Evolutionary conservation across 64 coral and sea anemone genomes (phyloP).

Genomic region (Montipora capricornis): DNA sequence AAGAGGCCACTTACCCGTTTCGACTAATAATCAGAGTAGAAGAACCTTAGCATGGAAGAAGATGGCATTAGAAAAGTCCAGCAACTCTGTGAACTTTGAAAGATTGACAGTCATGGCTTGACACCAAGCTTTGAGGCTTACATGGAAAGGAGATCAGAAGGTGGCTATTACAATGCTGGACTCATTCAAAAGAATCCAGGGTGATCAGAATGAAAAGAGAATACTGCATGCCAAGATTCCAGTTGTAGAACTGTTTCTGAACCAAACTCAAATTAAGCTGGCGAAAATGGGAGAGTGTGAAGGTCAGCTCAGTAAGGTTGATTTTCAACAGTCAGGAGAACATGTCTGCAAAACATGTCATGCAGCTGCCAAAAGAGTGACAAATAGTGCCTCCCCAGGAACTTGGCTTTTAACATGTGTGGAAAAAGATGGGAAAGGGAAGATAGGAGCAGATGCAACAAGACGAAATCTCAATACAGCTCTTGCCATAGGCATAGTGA

Average conservation of each 20-base stretch:
- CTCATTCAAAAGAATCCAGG: constrained; percentile 5
- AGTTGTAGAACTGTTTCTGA: constrained; percentile 35
- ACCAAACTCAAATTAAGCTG: constrained; percentile 29
- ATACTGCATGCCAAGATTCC: constrained; percentile 23
- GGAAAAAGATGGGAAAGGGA: constrained; percentile 25
- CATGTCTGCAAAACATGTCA: constrained; percentile 10
- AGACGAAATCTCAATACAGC: constrained; percentile 15
- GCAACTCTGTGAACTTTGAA: constrained; percentile 51
- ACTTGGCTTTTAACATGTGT: constrained; percentile 38
- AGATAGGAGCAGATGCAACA: constrained; percentile 31
- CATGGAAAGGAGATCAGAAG: constrained; percentile 27
- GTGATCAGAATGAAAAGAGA: constrained; percentile 12
- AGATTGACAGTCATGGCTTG: constrained; percentile 21
- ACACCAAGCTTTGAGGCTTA: constrained; percentile 45
- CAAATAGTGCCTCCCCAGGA: not conserved
- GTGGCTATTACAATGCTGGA: constrained; percentile 56
- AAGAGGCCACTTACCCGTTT: constrained; percentile 34
- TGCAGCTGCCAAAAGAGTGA: not conserved
- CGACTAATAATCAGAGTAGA: constrained; percentile 8
- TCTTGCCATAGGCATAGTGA: constrained; percentile 31
- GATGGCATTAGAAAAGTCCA: constrained; percentile 9
- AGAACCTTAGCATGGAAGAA: constrained; percentile 34
- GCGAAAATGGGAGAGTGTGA: constrained; percentile 29
- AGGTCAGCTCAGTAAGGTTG: constrained; percentile 23
- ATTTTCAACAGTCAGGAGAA: constrained; percentile 7